Conservation (phyloP, 2,888 invertebrate species). For the Sarcophaga caerulescens region DNA sequence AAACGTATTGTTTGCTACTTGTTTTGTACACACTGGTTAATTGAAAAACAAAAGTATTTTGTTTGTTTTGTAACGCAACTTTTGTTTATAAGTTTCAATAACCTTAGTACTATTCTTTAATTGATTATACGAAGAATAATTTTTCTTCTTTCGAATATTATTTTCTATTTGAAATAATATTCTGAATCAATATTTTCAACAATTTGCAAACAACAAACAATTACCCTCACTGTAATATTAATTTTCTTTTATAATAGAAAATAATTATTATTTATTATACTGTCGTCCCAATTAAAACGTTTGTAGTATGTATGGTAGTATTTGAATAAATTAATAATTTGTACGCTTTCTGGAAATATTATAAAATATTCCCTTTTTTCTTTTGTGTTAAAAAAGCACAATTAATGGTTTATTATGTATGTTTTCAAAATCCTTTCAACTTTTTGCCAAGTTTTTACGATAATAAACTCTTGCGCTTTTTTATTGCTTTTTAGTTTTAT, state of each 20-base stretch:
- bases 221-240: conserved; percentile 74
- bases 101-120: conserved; percentile 80
- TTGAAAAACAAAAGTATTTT: conserved; percentile 64
- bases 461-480: conserved; percentile 77
- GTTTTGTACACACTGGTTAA: conserved; percentile 79
- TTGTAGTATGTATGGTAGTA: conserved; percentile 27
- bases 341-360: conserved; percentile 55
- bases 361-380: conserved; percentile 33
- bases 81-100: conserved; percentile 68
- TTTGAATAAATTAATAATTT: not conserved
- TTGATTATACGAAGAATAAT: conserved; percentile 62
- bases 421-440: conserved; percentile 68
- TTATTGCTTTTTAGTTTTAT: not conserved
- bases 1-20: conserved; percentile 80
- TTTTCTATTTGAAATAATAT: not conserved
- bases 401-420: conserved; percentile 77
- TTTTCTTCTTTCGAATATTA: conserved; percentile 19
- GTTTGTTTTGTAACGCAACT: conserved; percentile 54
- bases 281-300: conserved; percentile 60
- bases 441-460: conserved; percentile 71
- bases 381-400: conserved; percentile 69
- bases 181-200: conserved; percentile 72
- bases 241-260: conserved; percentile 53
- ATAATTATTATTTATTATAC: conserved; percentile 21
- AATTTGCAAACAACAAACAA: conserved; percentile 81